Evolutionary conservation across 2,113 vertebrate species (phyloP).

Genomic region (Ophiodon elongatus): DNA sequence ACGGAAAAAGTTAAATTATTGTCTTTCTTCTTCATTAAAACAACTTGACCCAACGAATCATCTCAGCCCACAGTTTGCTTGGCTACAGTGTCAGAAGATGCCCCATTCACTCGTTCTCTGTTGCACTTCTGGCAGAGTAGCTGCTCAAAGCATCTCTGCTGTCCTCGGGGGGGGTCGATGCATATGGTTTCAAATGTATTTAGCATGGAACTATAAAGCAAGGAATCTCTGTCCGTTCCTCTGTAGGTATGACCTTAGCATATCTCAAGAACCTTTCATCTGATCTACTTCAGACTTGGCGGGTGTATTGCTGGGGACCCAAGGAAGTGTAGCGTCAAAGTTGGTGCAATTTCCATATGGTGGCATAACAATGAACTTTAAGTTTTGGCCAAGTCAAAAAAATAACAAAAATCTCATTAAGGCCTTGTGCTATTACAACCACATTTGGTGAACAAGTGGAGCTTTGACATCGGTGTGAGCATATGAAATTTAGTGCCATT

Average conservation of each 20-base stretch:
- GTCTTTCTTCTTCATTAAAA: neutral
- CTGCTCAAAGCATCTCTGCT: neutral
- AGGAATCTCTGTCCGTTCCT: neutral
- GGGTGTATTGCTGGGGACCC: neutral
- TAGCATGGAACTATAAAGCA: neutral
- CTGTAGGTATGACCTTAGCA: neutral
- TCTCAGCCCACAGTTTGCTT: neutral
- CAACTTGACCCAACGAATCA: neutral
- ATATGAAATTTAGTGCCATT: no score
- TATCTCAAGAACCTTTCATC: neutral
- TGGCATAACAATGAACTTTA: no score
- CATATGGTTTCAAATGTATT: neutral
- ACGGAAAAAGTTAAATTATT: neutral
- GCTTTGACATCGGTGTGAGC: no score
- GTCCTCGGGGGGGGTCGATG: neutral
- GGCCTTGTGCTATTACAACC: no score
- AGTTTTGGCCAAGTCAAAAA: no score
- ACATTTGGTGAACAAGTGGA: no score
- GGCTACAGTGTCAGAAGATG: neutral
- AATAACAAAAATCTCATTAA: no score
- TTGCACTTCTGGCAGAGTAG: neutral
- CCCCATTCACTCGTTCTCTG: neutral
- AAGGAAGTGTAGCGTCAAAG: neutral
- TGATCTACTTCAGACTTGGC: neutral
- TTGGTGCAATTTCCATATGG: neutral